A percentile compares a stretch with the other conserved stretches of the same genome.
Conservation (phyloP, 2,888 invertebrate species). For the Mantis religiosa region DNA sequence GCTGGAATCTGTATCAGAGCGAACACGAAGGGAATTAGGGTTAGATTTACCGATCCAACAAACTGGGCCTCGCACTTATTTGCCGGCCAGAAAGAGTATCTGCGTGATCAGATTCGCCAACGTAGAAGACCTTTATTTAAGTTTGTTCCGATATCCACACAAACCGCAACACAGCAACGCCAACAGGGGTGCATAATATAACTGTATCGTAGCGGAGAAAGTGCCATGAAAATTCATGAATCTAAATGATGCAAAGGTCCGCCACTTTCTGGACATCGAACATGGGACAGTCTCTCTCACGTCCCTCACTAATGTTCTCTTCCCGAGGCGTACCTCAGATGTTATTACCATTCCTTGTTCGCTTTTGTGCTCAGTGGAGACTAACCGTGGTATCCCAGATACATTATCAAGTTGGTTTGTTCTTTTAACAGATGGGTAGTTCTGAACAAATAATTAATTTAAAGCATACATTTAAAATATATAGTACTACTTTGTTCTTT, state of each 20-base stretch:
- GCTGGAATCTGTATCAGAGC: not conserved
- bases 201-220: not conserved
- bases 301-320: not conserved
- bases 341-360: not conserved
- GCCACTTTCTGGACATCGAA: not conserved
- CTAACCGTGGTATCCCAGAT: too few relatives aligned
- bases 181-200: not conserved
- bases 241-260: slow-evolving; percentile 12
- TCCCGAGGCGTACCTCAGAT: not conserved
- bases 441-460: too few relatives aligned
- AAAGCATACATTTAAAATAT: too few relatives aligned
- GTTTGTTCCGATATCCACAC: not conserved
- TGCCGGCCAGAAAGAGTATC: not conserved
- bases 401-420: too few relatives aligned
- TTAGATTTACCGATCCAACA: not conserved
- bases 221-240: slow-evolving; percentile 21
- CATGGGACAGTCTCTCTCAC: not conserved
- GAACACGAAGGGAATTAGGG: not conserved
- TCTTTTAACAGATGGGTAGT: too few relatives aligned
- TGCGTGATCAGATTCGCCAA: not conserved
- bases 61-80: not conserved
- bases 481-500: too few relatives aligned
- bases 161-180: not conserved
- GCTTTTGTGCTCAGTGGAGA: not conserved
- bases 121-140: not conserved